Evolutionary conservation across 2,888 invertebrate species (phyloP).

Genomic region (Drosophila nr. fundita): DNA sequence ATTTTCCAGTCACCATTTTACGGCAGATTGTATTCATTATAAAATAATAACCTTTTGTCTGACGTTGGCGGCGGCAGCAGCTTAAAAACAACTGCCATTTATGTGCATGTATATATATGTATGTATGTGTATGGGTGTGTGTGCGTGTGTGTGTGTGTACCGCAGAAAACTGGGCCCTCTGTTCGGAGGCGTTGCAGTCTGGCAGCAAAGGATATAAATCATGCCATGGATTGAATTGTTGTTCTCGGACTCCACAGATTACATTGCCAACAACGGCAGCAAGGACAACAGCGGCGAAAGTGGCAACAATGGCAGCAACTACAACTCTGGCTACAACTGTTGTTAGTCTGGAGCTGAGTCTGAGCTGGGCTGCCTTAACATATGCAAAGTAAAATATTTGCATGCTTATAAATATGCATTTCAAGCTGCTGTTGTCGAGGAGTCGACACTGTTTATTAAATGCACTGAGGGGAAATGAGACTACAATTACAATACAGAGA

Average conservation of each 20-base stretch:
- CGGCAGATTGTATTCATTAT: constrained; percentile 79
- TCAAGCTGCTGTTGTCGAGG: constrained; percentile 42
- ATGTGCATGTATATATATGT: constrained; percentile 1
- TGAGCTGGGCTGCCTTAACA: constrained; percentile 67
- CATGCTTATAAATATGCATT: constrained; percentile 83
- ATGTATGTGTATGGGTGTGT: constrained; percentile 5
- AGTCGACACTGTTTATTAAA: constrained; percentile 38
- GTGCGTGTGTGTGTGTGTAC: constrained; percentile 26
- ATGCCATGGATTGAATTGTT: constrained; percentile 80
- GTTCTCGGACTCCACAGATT: constrained; percentile 52
- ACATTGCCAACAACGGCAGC: constrained; percentile 31
- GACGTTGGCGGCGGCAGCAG: constrained; percentile 54
- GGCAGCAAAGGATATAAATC: constrained; percentile 74
- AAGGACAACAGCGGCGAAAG: constrained; percentile 1
- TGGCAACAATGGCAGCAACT: constrained; percentile 11
- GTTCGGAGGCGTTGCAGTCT: constrained; percentile 39
- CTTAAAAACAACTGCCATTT: constrained; percentile 52
- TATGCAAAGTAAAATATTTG: constrained; percentile 84
- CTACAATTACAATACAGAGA: background rate
- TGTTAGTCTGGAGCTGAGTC: constrained; percentile 31
- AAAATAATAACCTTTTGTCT: constrained; percentile 82
- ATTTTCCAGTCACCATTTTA: constrained; percentile 50
- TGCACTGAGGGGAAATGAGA: constrained; percentile 1
- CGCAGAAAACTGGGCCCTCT: constrained; percentile 39
- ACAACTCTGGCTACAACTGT: constrained; percentile 15